Evolutionary conservation across 2,113 vertebrate genomes (phyloP), one percentile per base, ranked within the genome.

Genomic region (Calyptomena viridis): DNA sequence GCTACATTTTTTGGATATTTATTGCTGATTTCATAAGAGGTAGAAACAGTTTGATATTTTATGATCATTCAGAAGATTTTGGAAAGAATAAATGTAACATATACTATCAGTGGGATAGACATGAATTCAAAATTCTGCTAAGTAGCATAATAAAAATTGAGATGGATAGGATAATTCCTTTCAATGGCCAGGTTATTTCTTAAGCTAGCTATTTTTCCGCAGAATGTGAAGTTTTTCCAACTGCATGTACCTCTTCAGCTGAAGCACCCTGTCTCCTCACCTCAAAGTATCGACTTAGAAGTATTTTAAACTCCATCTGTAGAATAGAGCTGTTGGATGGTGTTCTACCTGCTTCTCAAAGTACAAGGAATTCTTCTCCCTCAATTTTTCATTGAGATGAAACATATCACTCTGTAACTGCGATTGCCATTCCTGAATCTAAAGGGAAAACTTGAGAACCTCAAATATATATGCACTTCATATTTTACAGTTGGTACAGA

Each of bases 1-100:
- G 66, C 66, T 71, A 47, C 14, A 66, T 93, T 95, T 95, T 78
- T 71, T 96, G 64, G 60, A 56, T 96, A 90, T 95, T 94, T 93
- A 91, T 95, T 92, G 55, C 55, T 95, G 55, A 58, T 92, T 96
- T 96, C 66, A 71, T 87, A 40, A 95, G 56, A 94, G 44, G 10
- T 33, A 75, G 84, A 95, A 96, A 78, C 18, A 25, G 68, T 95
- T 93, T 94, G 84, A 96, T 60, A 28, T 93, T 87, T 91, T 16
- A 8, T 75, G 35, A 56, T 95, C 18, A 56, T 67, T 78, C 46
- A 88, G 64, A 37, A 77, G 15, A 78, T 72, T 42, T 39, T 68
- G 31, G 24, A 87, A 76, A 66, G 24, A 81, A 35, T 25, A 28
- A 40, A 28, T 28, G 7, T 55, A 72, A 14, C 14, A 71, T 60